These are phyloP conservation scores for Mythimna vitellina DNA, from an alignment of 2,888 invertebrate genomes.

Conservation along the genomic window DNA sequence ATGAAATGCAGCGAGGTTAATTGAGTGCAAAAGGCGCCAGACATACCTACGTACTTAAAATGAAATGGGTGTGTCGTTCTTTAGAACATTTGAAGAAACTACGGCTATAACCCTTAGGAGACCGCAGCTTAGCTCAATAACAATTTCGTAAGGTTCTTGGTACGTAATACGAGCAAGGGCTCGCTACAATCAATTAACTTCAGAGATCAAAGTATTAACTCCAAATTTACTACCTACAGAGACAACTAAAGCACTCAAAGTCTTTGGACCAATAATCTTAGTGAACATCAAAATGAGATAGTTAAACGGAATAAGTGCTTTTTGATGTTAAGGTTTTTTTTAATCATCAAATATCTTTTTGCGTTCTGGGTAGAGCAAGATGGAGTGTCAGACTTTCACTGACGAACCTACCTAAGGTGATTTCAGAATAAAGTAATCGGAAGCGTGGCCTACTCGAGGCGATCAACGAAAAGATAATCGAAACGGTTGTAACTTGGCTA, in stretches of 20 bases:
- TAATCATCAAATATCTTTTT: neutral
- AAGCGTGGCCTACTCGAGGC: no score
- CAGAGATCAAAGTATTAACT: conserved; percentile 2
- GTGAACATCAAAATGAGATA: conserved; percentile 20
- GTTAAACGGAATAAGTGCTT: neutral
- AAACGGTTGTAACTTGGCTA: no score
- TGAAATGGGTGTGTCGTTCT: neutral
- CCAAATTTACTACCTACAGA: neutral
- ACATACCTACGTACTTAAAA: neutral
- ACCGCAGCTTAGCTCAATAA: neutral
- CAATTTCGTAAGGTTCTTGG: neutral
- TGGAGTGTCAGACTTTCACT: no score
- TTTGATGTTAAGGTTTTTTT: conserved; percentile 4
- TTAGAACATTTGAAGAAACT: neutral
- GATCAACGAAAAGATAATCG: no score
- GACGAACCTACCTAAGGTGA: no score
- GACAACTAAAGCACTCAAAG: conserved; percentile 1
- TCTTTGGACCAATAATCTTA: conserved; percentile 3
- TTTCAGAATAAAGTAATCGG: no score
- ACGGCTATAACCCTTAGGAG: neutral
- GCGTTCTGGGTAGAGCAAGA: no score
- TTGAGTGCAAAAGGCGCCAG: no score
- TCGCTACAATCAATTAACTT: conserved; percentile 9
- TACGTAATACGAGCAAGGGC: neutral
- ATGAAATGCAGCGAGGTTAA: no score